Conservation (phyloP, 2,113 vertebrate species). For the Dryoscopus gambensis region DNA sequence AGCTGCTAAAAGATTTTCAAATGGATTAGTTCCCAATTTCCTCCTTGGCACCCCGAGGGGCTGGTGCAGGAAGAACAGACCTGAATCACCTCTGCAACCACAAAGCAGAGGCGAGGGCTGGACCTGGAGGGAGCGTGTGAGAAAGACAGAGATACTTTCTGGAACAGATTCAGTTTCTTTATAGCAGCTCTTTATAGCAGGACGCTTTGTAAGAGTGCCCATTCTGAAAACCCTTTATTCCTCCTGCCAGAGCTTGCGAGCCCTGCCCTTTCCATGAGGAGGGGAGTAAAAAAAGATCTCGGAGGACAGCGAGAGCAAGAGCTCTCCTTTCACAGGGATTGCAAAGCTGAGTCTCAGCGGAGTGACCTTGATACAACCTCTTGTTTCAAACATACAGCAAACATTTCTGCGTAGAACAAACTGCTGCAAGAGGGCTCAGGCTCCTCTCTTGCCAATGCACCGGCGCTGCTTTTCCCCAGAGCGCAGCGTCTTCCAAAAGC, state of each 20-base stretch:
- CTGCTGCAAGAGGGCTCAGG: neutral
- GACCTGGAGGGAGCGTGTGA: neutral
- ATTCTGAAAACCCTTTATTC: neutral
- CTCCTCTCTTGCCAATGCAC: neutral
- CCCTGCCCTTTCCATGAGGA: neutral
- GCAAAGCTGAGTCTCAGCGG: neutral
- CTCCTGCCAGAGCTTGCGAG: neutral
- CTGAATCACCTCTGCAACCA: neutral
- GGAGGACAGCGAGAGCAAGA: neutral
- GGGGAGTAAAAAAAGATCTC: neutral
- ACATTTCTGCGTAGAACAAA: neutral
- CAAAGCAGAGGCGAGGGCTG: neutral
- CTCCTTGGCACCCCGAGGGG: neutral
- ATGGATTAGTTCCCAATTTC: neutral
- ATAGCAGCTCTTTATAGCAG: neutral
- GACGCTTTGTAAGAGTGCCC: neutral
- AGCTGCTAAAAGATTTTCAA: neutral
- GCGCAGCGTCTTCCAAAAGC: neutral
- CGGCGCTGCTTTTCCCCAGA: neutral
- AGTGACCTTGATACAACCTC: conserved; percentile 37
- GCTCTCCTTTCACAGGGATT: neutral
- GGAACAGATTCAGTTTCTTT: neutral
- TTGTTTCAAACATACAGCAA: neutral
- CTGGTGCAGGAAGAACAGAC: neutral
- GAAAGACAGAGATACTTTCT: neutral